Evolutionary conservation across 1,140 invertebrate species (phyloP).

Genomic region (Drosophila pachea): DNA sequence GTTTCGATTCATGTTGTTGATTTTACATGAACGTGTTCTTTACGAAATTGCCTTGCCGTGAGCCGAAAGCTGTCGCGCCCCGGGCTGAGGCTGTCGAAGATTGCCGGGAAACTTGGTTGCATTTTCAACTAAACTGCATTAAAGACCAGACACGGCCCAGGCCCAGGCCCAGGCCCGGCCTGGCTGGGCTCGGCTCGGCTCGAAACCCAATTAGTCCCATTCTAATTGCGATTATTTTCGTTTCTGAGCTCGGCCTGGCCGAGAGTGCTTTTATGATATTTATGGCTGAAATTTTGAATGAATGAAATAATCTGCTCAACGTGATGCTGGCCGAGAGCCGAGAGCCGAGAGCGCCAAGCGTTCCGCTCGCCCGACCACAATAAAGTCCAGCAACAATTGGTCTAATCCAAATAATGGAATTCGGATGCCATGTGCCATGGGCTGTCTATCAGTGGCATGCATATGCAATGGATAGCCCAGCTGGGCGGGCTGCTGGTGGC

Average conservation of each 20-base stretch:
- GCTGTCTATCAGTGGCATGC: constrained; percentile 27
- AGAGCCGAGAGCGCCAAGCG: not conserved
- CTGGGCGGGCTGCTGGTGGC: not conserved
- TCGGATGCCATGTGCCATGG: constrained; percentile 26
- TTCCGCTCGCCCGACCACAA: not conserved
- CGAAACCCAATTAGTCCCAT: constrained; percentile 12
- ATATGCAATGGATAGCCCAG: constrained; percentile 12
- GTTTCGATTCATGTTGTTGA: constrained; percentile 23
- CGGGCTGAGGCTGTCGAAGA: no score
- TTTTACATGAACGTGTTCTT: constrained; percentile 48
- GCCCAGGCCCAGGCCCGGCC: no score
- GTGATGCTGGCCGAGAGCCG: constrained; percentile 5
- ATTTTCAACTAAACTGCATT: no score
- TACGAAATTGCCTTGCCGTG: constrained; percentile 54
- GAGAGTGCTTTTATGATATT: constrained; percentile 12
- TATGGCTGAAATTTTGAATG: constrained; percentile 13
- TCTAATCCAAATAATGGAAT: constrained; percentile 70
- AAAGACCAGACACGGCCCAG: no score
- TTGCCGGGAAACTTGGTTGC: not conserved
- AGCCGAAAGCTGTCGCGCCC: not conserved
- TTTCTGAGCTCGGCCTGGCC: not conserved
- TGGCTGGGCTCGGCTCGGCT: not conserved
- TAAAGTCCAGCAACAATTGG: constrained; percentile 47
- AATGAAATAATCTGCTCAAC: constrained; percentile 16
- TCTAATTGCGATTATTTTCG: constrained; percentile 15